Base-by-base conservation (phyloP, 2,113 vertebrate species). In the Centropus unirufus region DNA sequence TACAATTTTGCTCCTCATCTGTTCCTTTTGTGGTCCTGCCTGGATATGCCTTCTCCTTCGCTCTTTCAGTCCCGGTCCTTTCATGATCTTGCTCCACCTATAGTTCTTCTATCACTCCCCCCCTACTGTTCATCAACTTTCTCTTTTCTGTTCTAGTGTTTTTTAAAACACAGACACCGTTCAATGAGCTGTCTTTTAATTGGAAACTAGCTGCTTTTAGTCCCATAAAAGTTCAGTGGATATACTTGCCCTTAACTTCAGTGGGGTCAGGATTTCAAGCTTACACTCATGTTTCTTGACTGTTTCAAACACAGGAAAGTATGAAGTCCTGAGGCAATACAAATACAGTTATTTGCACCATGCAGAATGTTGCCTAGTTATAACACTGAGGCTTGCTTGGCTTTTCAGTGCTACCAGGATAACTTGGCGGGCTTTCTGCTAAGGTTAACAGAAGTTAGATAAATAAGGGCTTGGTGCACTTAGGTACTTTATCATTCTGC, bases 401-500 rank as follows among this genome's bases (percentile, higher is more conserved):
- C 51, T 93, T 83, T 95, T 82, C 83, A 88, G 51, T 90, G 23
- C 46, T 72, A 84, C 42, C 68, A 89, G 88, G 84, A 74, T 69
- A 62, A 36, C 89, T 94, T 93, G 91, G 93, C 72, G 97, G 62
- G 47, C 74, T 95, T 96, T 95, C 75, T 94, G 75, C 66, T 83
- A 95, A 95, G 74, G 78, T 94, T 96, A 95, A 94, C 81, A 79
- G 27, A 97, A 91, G 90, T 93, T 92, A 87, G 80, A 95, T 90
- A 96, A 94, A 92, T 89, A 95, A 89, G 62, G 47, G 34, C 75
- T 89, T 94, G 84, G 61, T 95, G 88, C 75, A 70, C 83, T 91
- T 61, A 87, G 82, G 61, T 87, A 82, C 30, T 96, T 96, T 86
- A 94, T 95, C 69, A 80, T 96, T 93, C 89, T 5, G 4, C 95